A percentile compares a stretch with the other conserved stretches of the same genome.
Conservation (phyloP, 30 jellyfish, hydroid and myxozoan species). For the Chrysaora quinquecirrha region DNA sequence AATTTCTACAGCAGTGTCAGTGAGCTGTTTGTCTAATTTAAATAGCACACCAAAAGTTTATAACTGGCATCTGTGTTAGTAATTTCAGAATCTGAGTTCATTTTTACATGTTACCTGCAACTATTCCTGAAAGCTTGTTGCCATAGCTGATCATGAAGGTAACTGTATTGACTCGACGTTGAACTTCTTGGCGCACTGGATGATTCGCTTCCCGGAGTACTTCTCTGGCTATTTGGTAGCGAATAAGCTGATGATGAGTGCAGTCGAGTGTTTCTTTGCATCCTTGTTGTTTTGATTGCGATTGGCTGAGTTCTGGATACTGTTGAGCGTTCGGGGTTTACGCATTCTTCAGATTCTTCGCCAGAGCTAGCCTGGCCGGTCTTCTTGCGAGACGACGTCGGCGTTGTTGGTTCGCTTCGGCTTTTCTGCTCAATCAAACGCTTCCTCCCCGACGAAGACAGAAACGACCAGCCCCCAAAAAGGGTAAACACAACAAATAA, state of each 20-base stretch:
- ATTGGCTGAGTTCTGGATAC: constrained; percentile 65
- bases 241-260: constrained; percentile 36
- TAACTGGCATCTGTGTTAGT: no score
- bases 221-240: constrained; percentile 44
- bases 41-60: no score
- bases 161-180: constrained; percentile 52
- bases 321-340: constrained; percentile 14
- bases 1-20: no score
- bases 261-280: background rate
- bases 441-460: constrained; percentile 19
- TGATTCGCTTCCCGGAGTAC: constrained; percentile 52
- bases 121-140: constrained; percentile 66
- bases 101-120: constrained; percentile 40
- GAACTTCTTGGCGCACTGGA: constrained; percentile 51
- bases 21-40: no score
- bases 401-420: constrained; percentile 56
- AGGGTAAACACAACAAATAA: constrained; percentile 27
- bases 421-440: constrained; percentile 16
- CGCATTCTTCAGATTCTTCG: background rate
- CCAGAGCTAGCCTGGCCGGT: background rate
- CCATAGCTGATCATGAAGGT: constrained; percentile 59
- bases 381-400: constrained; percentile 15
- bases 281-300: constrained; percentile 24
- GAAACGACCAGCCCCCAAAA: constrained; percentile 63
- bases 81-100: no score